Conservation (phyloP, 2,888 invertebrate species). For the Hedychridium roseum region DNA sequence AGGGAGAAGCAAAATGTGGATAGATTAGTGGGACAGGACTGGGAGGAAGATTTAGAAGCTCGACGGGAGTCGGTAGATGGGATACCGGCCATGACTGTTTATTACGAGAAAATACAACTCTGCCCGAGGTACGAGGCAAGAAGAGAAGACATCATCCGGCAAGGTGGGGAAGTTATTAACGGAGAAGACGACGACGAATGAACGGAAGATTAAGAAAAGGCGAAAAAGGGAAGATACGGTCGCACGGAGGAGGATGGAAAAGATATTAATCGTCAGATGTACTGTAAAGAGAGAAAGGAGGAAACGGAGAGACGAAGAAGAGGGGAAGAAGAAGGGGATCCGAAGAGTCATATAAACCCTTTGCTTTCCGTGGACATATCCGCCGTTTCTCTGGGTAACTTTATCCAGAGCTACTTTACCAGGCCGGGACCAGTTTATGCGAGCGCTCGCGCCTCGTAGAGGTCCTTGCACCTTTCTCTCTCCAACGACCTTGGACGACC, state of each 20-base stretch:
- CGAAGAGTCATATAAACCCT: conserved; percentile 12
- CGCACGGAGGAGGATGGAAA: conserved; percentile 13
- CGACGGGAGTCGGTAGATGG: conserved; percentile 1
- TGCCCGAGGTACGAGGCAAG: neutral
- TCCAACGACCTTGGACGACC: conserved; percentile 50
- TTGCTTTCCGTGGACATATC: no score
- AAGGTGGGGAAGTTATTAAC: neutral
- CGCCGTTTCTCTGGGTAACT: no score
- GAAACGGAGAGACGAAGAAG: neutral
- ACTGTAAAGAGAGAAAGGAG: neutral
- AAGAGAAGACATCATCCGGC: neutral
- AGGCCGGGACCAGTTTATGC: conserved; percentile 36
- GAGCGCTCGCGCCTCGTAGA: conserved; percentile 27
- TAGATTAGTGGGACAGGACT: neutral
- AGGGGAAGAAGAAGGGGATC: conserved; percentile 2
- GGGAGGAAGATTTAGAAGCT: neutral
- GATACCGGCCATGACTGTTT: no score
- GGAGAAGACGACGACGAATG: neutral
- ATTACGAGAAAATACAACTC: no score
- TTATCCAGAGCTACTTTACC: conserved; percentile 9
- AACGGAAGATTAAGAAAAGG: neutral
- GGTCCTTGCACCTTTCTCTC: conserved; percentile 41
- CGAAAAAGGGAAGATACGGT: conserved; percentile 3
- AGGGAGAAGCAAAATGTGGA: no score
- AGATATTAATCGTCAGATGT: no score